Evolutionary conservation across 2,113 vertebrate species (phyloP).

Genomic region (Hyperoodon ampullatus): DNA sequence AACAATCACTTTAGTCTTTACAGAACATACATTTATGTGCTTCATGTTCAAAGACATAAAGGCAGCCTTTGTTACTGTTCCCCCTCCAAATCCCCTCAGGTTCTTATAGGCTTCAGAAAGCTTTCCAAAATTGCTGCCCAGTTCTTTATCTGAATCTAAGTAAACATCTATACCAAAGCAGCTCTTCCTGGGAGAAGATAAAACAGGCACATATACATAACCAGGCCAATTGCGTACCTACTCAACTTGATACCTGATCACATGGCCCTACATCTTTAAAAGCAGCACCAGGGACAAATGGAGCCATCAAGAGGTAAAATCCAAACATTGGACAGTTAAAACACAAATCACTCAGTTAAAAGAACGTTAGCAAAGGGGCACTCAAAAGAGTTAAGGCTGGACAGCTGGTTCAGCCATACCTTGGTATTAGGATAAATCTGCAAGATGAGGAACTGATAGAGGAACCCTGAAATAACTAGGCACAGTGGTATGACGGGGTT

Average conservation of each 20-base stretch:
- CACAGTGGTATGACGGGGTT: background rate
- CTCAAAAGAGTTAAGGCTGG: conserved; percentile 46
- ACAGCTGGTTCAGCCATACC: conserved; percentile 8
- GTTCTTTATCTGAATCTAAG: conserved; percentile 71
- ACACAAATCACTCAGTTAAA: conserved; percentile 59
- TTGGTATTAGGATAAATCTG: background rate
- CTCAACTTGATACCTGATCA: conserved; percentile 12
- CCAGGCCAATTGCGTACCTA: conserved; percentile 1
- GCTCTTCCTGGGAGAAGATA: conserved; percentile 77
- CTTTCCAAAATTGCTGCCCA: conserved; percentile 66
- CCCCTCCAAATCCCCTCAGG: conserved; percentile 41
- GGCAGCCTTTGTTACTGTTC: conserved; percentile 55
- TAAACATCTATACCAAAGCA: conserved; percentile 77
- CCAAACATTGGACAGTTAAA: conserved; percentile 48
- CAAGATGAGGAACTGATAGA: conserved; percentile 1
- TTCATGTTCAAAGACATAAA: conserved; percentile 71
- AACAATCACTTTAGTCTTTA: conserved; percentile 73
- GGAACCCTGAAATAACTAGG: conserved; percentile 28
- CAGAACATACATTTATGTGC: conserved; percentile 67
- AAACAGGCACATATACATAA: conserved; percentile 64
- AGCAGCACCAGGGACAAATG: conserved; percentile 42
- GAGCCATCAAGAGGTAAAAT: conserved; percentile 63
- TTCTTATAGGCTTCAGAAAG: conserved; percentile 61
- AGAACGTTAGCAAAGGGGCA: conserved; percentile 66
- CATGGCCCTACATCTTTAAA: conserved; percentile 53